Conservation (phyloP, 1,140 invertebrate genomes). For the Temnothorax nylanderi region DNA sequence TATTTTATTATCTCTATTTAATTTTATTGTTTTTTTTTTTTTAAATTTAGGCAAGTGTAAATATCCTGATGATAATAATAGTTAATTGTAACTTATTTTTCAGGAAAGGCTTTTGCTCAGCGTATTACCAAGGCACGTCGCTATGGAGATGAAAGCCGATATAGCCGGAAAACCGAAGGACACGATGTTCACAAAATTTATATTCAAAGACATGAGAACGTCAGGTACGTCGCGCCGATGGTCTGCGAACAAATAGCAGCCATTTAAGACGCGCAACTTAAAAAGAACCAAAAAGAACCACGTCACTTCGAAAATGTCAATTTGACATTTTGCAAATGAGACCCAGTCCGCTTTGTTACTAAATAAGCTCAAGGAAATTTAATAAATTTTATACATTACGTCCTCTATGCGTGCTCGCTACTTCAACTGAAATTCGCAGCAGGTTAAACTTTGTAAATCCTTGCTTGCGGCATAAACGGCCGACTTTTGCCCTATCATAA, state of each 20-base stretch:
- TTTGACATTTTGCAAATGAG: slow-evolving; percentile 38
- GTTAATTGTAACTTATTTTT: slow-evolving; percentile 68
- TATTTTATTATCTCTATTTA: background rate
- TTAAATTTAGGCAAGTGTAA: background rate
- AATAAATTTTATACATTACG: background rate
- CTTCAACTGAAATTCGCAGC: background rate
- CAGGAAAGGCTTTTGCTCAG: slow-evolving; percentile 97
- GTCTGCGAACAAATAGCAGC: background rate
- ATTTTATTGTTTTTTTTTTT: background rate
- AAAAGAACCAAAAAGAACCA: background rate
- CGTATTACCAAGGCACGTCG: slow-evolving; percentile 97
- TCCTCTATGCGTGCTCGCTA: background rate
- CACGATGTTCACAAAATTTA: slow-evolving; percentile 98
- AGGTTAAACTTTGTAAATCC: background rate
- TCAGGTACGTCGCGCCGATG: slow-evolving; percentile 89
- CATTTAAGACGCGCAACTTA: background rate
- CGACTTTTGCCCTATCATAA: background rate
- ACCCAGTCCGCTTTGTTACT: background rate
- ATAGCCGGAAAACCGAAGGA: slow-evolving; percentile 96
- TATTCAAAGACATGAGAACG: slow-evolving; percentile 97
- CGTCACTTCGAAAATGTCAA: background rate
- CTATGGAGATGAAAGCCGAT: slow-evolving; percentile 99
- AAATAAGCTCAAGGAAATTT: background rate
- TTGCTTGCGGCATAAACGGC: background rate
- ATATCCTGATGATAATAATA: too few relatives aligned